Evolutionary conservation across 2,888 invertebrate species (phyloP).

Genomic region (Dusona sp.): DNA sequence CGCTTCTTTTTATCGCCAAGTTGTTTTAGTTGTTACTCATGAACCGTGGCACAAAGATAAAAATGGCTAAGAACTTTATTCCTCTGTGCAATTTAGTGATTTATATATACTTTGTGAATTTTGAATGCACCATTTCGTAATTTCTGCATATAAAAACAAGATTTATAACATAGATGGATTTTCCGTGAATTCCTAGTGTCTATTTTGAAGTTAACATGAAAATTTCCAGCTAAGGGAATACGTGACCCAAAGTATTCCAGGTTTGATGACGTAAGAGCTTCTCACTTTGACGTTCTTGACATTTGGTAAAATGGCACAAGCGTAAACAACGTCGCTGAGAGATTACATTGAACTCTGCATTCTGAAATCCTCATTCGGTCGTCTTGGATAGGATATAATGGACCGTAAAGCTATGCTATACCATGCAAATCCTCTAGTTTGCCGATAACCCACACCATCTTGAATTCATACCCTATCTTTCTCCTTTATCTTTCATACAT

Average conservation of each 20-base stretch:
- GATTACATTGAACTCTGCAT: slow-evolving; percentile 51
- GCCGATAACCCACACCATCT: slow-evolving; percentile 48
- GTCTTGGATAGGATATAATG: slow-evolving; percentile 42
- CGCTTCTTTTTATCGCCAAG: background rate
- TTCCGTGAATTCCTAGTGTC: background rate
- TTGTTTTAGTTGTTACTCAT: background rate
- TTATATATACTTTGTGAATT: background rate
- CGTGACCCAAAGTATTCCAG: background rate
- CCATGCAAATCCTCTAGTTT: slow-evolving; percentile 49
- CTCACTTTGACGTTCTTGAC: slow-evolving; percentile 20
- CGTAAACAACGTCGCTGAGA: slow-evolving; percentile 49
- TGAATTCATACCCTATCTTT: slow-evolving; percentile 19
- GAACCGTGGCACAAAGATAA: background rate
- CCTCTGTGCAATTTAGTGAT: background rate
- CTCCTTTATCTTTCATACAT: slow-evolving; percentile 41
- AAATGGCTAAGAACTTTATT: background rate
- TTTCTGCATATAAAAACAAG: background rate
- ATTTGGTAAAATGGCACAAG: slow-evolving; percentile 41
- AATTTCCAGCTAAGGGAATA: background rate
- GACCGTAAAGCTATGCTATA: slow-evolving; percentile 34
- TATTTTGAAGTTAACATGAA: background rate
- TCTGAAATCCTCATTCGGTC: slow-evolving; percentile 20
- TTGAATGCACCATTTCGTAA: background rate
- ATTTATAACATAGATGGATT: background rate
- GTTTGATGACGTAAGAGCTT: background rate